Evolutionary conservation across 2,888 invertebrate species (phyloP).

Genomic region (Halictus quadricinctus): DNA sequence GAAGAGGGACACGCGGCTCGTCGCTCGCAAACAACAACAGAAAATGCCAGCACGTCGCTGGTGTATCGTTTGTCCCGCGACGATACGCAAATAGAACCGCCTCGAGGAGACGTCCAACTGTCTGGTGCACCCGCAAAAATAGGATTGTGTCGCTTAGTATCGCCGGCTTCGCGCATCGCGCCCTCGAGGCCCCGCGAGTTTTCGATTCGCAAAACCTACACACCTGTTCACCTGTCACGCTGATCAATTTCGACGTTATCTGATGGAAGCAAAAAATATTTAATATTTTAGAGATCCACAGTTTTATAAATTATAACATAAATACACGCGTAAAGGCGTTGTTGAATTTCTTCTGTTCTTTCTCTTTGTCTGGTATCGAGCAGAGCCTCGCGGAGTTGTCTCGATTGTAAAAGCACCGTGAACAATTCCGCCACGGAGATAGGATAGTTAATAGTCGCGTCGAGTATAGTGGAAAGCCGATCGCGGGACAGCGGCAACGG

Average conservation of each 20-base stretch:
- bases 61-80: conserved; percentile 53
- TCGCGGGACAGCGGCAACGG: background rate
- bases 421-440: background rate
- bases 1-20: background rate
- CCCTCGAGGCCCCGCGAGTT: conserved; percentile 18
- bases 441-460: background rate
- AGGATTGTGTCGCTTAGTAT: conserved; percentile 69
- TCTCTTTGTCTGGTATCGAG: background rate
- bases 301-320: too few species aligned
- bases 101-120: conserved; percentile 78
- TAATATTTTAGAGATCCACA: too few species aligned
- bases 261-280: too few species aligned
- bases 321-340: too few species aligned
- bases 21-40: conserved; percentile 64
- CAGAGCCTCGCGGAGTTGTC: too few species aligned
- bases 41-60: conserved; percentile 56
- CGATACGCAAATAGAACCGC: conserved; percentile 69
- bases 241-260: background rate
- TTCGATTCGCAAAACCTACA: background rate
- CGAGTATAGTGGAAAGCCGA: background rate
- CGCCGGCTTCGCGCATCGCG: conserved; percentile 46
- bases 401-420: background rate
- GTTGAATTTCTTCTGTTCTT: background rate
- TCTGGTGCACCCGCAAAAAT: conserved; percentile 80
- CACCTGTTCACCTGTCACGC: background rate